A percentile compares a stretch with the other conserved stretches of the same genome.
These are phyloP conservation scores for Todiramphus saurophagus DNA, from an alignment of 2,113 vertebrate genomes.

Conservation along the genomic window DNA sequence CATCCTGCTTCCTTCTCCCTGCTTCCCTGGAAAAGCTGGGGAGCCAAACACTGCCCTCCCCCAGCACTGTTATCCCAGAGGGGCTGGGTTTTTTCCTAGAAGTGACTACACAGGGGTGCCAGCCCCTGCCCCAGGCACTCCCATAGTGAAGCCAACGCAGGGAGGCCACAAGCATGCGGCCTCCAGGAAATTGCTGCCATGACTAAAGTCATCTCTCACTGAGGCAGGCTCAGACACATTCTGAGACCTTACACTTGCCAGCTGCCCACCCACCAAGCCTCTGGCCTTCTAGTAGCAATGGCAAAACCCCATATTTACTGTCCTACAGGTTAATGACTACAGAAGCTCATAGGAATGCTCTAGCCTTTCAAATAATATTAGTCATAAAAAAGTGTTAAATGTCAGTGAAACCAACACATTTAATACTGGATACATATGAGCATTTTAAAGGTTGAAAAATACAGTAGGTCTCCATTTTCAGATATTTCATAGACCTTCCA, in stretches of 20 bases:
- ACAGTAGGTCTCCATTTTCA: background rate
- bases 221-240: accelerated
- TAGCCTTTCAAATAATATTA: background rate
- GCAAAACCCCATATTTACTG: background rate
- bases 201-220: background rate
- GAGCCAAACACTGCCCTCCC: background rate
- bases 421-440: background rate
- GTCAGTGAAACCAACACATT: background rate
- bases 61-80: accelerated
- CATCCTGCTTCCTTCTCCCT: background rate
- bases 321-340: background rate
- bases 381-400: background rate
- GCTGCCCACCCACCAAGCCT: background rate
- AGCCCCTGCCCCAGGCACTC: accelerated
- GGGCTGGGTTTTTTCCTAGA: background rate
- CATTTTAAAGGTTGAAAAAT: background rate
- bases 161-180: accelerated
- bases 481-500: background rate
- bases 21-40: background rate
- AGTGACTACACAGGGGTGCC: background rate
- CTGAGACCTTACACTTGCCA: accelerated
- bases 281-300: accelerated
- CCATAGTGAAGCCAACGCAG: accelerated
- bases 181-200: background rate
- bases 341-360: accelerated